Base-by-base conservation (phyloP, 2,888 invertebrate genomes). In the Dichetophora obliterata region DNA sequence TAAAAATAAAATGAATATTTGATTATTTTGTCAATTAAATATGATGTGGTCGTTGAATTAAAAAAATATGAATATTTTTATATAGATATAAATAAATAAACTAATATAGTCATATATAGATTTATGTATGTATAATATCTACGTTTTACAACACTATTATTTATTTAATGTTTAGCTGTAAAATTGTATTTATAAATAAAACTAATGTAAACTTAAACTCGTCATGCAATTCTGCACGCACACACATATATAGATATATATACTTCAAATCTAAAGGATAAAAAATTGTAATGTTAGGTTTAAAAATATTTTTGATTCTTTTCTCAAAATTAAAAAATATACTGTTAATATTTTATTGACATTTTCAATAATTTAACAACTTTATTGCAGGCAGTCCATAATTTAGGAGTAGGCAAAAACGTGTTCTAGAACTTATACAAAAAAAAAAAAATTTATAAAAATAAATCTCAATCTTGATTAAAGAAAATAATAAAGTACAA, bases 371-470 rank as follows among this genome's bases (percentile, higher is more conserved):
- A 61, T 61, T 85, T 86, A 87, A 85, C 85, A 85, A 86, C 87
- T 83, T 84, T 88, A 88, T 88, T 88, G 88, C 88, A 88, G 87
- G 87, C 88, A 88, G 87, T 88, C 86, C 87, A 75, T 75, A 76
- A 76, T 37, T 54, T 81, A 82, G 83, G 77, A 78, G 75, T 66
- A 77, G 68, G 76, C 74, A 34, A 74, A 66, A 76, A 66, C 75
- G 76, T 65, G 69, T 77, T 69, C 73, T 37, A 70, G 27, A 71
- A 57, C 57, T n/a, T 77, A 69, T 72, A 79, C n/a, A n/a, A n/a
- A 69, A 75, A 70, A 74, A 61, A 83, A 81, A 85, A 85, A 71
- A 71, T 31, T 61, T 43, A 61, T 24, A 72, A 59, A n/a, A 43
- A 48, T 22, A 11, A 43, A 27, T 22, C 50, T 16, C 16, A 59